These are phyloP conservation scores for Mycogona germanica DNA, from an alignment of 2,888 invertebrate species.

Conservation along the genomic window DNA sequence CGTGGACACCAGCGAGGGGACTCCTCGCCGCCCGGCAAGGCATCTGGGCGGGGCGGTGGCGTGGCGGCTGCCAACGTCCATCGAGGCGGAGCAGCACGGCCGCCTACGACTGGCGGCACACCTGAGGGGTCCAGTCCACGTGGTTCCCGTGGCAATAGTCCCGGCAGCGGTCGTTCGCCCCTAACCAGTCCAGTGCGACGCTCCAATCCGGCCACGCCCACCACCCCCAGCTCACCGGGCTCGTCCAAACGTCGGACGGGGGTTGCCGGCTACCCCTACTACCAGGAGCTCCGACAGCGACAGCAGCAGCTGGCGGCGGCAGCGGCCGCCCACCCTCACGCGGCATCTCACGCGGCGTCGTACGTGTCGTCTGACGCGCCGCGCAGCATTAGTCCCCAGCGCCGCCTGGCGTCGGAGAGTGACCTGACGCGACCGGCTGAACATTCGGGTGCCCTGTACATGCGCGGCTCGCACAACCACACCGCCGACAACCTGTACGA, in stretches of 20 bases:
- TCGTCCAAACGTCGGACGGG: constrained; percentile 1
- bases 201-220: constrained; percentile 10
- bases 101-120: constrained; percentile 41
- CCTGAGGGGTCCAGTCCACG: constrained; percentile 32
- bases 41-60: constrained; percentile 26
- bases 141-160: constrained; percentile 5
- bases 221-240: constrained; percentile 8
- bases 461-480: constrained; percentile 17
- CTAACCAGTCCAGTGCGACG: constrained; percentile 15
- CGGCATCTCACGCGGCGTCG: not conserved
- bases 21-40: not conserved
- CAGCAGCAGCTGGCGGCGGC: not conserved
- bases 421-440: constrained; percentile 49
- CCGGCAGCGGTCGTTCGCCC: constrained; percentile 5
- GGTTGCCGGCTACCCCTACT: not conserved
- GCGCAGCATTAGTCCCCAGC: constrained; percentile 47
- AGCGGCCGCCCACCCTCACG: not conserved
- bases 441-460: constrained; percentile 42
- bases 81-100: constrained; percentile 67
- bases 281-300: constrained; percentile 3
- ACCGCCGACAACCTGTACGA: constrained; percentile 64
- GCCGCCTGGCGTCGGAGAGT: constrained; percentile 67
- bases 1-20: not conserved
- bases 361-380: constrained; percentile 7
- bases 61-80: constrained; percentile 33